Conservation (phyloP, 2,888 invertebrate species). For the Bembecia ichneumoniformis region DNA sequence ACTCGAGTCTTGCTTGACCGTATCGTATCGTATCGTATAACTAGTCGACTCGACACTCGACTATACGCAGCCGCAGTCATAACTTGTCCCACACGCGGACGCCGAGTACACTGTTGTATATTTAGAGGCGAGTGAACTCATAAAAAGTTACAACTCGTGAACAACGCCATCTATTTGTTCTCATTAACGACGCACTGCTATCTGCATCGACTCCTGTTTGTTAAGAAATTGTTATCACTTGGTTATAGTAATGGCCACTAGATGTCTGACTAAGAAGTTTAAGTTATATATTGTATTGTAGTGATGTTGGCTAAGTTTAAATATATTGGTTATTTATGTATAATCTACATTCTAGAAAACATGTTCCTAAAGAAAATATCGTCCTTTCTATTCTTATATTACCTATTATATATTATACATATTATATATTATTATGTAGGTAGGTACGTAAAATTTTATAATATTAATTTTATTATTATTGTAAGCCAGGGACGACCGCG, state of each 20-base stretch:
- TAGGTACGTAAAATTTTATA: no score
- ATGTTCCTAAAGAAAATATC: no score
- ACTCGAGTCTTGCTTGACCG: no score
- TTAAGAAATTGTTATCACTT: not conserved
- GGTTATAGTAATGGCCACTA: not conserved
- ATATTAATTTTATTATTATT: no score
- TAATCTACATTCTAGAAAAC: no score
- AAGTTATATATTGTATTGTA: no score
- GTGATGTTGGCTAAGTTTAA: no score
- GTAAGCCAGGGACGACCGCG: no score
- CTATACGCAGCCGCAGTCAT: conserved; percentile 8
- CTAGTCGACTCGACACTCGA: conserved; percentile 13
- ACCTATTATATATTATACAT: no score
- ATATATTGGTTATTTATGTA: no score
- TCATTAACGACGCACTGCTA: conserved; percentile 10
- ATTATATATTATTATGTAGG: no score
- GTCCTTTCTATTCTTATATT: no score
- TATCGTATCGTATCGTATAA: not conserved
- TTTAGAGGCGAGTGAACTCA: conserved; percentile 59
- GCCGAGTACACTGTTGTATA: conserved; percentile 8
- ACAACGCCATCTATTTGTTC: conserved; percentile 3
- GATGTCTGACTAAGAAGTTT: not conserved
- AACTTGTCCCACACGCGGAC: conserved; percentile 27
- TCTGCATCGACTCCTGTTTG: not conserved
- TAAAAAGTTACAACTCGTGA: conserved; percentile 27